Conservation (phyloP, 2,888 invertebrate genomes). For the Onchidella celtica region DNA sequence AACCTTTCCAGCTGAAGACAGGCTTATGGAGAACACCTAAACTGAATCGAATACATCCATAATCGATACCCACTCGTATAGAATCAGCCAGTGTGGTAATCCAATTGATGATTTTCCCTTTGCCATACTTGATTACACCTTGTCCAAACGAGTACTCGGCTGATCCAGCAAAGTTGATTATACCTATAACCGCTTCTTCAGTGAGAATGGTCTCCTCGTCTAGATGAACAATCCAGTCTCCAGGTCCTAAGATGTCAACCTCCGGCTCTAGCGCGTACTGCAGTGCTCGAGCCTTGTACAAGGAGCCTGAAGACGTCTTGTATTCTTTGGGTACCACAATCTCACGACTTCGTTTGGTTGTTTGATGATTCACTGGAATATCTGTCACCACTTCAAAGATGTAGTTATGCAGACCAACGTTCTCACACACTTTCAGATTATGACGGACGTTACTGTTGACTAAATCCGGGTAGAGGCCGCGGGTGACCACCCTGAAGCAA, state of each 20-base stretch:
- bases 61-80: constrained; percentile 71
- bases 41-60: constrained; percentile 69
- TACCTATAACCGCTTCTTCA: constrained; percentile 69
- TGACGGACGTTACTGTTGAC: constrained; percentile 53
- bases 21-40: constrained; percentile 72
- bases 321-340: constrained; percentile 40
- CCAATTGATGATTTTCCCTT: constrained; percentile 66
- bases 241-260: constrained; percentile 65
- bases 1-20: constrained; percentile 74
- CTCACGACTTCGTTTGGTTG: constrained; percentile 39
- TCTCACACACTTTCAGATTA: constrained; percentile 53
- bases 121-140: constrained; percentile 61
- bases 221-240: constrained; percentile 75
- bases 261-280: constrained; percentile 65
- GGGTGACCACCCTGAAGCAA: constrained; percentile 66
- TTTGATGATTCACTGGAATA: constrained; percentile 46
- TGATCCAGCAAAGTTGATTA: constrained; percentile 72
- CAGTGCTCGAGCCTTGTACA: constrained; percentile 72
- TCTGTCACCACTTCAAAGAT: constrained; percentile 67
- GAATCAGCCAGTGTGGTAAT: constrained; percentile 71
- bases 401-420: constrained; percentile 60
- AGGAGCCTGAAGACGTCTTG: constrained; percentile 60
- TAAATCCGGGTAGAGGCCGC: constrained; percentile 60
- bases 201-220: constrained; percentile 75
- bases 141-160: constrained; percentile 70